Evolutionary conservation across 2,797 vertebrate species (phyloP).

Genomic region (Ispidina picta): DNA sequence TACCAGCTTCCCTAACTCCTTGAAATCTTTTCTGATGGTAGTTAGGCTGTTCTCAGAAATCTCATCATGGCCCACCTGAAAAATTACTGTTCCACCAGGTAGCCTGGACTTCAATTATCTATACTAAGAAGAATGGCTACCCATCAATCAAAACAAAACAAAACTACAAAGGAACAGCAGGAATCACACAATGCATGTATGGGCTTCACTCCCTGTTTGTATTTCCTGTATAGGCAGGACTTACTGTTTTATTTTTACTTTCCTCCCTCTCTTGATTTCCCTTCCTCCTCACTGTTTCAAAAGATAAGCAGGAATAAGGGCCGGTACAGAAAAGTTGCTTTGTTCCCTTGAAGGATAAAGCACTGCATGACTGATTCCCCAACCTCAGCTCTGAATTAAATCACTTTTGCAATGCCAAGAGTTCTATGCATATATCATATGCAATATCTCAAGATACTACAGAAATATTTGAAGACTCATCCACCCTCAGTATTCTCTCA

Average conservation of each 20-base stretch:
- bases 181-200: fast-evolving
- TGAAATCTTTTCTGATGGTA: no score
- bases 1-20: no score
- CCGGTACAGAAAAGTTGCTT: fast-evolving
- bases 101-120: not conserved
- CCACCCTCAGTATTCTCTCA: not conserved
- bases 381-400: not conserved
- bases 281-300: not conserved
- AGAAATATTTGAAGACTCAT: not conserved
- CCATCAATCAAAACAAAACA: not conserved
- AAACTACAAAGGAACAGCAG: not conserved
- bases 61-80: no score
- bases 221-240: not conserved
- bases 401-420: not conserved
- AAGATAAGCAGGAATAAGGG: not conserved
- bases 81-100: not conserved
- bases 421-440: not conserved
- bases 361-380: not conserved
- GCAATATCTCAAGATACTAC: not conserved
- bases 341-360: not conserved
- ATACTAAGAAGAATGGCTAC: not conserved
- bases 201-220: not conserved
- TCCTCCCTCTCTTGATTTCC: not conserved
- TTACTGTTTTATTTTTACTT: not conserved
- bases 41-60: no score